Evolutionary conservation across 2,113 vertebrate species (phyloP), one percentile per base, ranked within the genome.

Genomic region (Tilapia sparmanii): DNA sequence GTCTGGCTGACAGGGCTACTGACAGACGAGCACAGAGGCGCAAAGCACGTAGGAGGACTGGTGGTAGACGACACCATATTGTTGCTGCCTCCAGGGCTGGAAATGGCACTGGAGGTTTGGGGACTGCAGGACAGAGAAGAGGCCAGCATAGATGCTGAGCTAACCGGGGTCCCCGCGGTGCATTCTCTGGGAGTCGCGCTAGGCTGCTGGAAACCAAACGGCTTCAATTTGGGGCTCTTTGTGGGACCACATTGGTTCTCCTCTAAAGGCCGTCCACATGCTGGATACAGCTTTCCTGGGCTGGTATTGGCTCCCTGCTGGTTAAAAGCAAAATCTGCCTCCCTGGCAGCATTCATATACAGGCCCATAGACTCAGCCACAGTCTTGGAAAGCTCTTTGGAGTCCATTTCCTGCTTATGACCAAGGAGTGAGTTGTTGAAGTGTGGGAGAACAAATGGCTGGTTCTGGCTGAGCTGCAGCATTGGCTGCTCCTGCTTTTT

Each of bases 281-380:
- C 96, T 57, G 97, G 97, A 94, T 97, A 98, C 82, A 97, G 96
- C 95, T 98, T 99, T n/a, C 97, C 97, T 0, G 98, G 97, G 91
- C 97, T 98, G 82, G 93, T 57, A 53, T 90, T 95, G 84, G 92
- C 94, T 90, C 94, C 88, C 86, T 99, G 98, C 93, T 97, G 98
- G 80, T 97, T 96, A 1, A 97, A 98, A 86, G 96, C 90, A 82
- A 97, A 99, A 90, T 99, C 99, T 1, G 97, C 97, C 11, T 99
- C 98, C 91, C 98, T 96, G 87, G 97, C 96, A 0, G 98, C 98
- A 91, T 99, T 98, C 99, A 99, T 99, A 87, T 99, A 99, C 19
- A 99, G 96, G 86, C 98, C 99, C 99, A 99, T 99, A 81, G 99
- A 99, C 94, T 99, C 99, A 0, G 98, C 99, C 86, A 99, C 99